phyloP scores from a whole-genome alignment of 2,797 vertebrate species.

The Thunnus albacares region DNA sequence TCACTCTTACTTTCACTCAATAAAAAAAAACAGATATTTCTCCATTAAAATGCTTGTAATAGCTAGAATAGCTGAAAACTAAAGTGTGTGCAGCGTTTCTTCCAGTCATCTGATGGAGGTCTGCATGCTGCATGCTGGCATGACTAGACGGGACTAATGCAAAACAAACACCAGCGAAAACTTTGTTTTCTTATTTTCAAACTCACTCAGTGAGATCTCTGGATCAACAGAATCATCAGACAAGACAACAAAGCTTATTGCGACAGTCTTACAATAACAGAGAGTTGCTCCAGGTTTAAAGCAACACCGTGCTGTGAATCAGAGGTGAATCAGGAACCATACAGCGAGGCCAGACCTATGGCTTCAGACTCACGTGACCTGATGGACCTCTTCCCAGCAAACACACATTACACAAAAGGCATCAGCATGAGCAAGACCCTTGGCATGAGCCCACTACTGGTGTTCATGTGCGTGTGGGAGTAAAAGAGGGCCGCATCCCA shows the following conservation, averaged over 20 bases:
- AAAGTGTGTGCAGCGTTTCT: not conserved
- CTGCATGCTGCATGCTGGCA: constrained; percentile 8
- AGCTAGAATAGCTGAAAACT: not conserved
- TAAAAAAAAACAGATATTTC: constrained; percentile 16
- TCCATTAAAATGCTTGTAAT: constrained; percentile 36
- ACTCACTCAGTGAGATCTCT: not conserved
- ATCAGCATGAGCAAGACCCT: constrained; percentile 53
- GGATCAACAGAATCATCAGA: not conserved
- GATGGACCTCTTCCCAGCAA: constrained; percentile 48
- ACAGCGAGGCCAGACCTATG: not conserved
- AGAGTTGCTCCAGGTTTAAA: not conserved
- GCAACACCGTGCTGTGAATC: constrained; percentile 44
- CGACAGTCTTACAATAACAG: not conserved
- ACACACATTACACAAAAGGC: constrained; percentile 34
- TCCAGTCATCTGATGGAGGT: not conserved
- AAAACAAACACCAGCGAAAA: constrained; percentile 9
- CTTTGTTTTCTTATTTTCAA: not conserved
- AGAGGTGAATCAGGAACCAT: constrained; percentile 55
- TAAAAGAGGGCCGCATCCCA: not conserved
- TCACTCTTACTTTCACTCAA: not conserved
- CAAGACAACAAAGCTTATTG: not conserved
- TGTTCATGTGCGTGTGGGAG: constrained; percentile 6
- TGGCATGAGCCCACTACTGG: constrained; percentile 16
- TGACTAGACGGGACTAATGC: not conserved
- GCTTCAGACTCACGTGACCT: constrained; percentile 46